Conservation (phyloP, 2,797 vertebrate species). For the Lacerta bilineata region DNA sequence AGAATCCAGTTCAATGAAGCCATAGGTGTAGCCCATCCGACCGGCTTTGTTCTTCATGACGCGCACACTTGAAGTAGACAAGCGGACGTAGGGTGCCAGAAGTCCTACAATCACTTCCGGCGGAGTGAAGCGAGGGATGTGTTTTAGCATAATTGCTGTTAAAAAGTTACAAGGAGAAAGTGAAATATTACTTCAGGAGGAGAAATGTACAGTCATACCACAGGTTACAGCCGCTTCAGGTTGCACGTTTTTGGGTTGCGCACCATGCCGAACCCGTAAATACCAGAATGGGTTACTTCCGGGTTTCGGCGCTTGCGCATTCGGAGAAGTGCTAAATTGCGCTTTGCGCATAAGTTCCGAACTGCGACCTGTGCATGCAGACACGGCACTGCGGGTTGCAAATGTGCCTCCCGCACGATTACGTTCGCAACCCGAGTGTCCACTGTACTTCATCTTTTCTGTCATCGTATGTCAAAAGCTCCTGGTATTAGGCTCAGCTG, state of each 20-base stretch:
- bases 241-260: no score
- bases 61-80: constrained; percentile 93
- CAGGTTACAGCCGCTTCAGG: no score
- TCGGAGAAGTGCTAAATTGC: no score
- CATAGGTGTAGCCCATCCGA: constrained; percentile 91
- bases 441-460: neutral
- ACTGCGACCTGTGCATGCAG: no score
- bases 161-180: constrained; percentile 12
- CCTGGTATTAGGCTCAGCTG: neutral
- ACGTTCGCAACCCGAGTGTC: no score
- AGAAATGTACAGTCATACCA: no score
- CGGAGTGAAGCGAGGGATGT: constrained; percentile 91
- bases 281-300: no score
- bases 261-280: no score
- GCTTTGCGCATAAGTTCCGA: no score
- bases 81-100: constrained; percentile 90
- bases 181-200: neutral
- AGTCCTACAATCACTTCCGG: constrained; percentile 93
- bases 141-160: constrained; percentile 95
- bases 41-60: constrained; percentile 92
- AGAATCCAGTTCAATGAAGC: constrained; percentile 97
- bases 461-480: neutral
- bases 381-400: no score
- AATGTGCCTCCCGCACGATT: no score
- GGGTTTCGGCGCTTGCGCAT: no score